Evolutionary conservation across 2,888 invertebrate genomes (phyloP).

Genomic region (Hydrotaea cyrtoneurina): DNA sequence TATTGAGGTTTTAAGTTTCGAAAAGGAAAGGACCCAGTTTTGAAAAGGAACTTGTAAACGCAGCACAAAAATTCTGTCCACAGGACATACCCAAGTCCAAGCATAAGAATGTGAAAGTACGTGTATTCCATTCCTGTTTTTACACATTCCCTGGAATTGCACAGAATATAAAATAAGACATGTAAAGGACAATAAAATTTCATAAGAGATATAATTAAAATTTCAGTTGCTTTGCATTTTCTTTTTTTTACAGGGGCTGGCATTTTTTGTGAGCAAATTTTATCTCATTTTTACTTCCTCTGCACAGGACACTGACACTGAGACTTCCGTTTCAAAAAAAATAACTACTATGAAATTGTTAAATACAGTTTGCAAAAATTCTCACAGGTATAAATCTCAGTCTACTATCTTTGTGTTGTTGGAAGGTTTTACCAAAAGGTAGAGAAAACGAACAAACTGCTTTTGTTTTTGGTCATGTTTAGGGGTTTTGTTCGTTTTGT

Average conservation of each 20-base stretch:
- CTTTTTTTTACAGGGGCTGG: not conserved
- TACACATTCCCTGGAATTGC: not conserved
- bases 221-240: not conserved
- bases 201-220: slow-evolving; percentile 28
- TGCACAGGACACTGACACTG: not conserved
- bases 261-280: not conserved
- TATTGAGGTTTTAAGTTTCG: slow-evolving; percentile 25
- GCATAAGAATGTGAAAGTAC: too few species aligned
- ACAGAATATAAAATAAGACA: not conserved
- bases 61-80: not conserved
- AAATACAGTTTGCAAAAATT: slow-evolving; percentile 3
- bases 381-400: not conserved
- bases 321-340: not conserved
- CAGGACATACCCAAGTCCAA: too few species aligned
- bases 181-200: slow-evolving; percentile 2
- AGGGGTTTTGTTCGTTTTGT: not conserved
- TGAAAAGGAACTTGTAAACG: not conserved
- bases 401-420: not conserved
- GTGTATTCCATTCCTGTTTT: not conserved
- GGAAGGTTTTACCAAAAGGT: too few species aligned
- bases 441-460: not conserved
- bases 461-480: slow-evolving; percentile 25
- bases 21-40: not conserved
- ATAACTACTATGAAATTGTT: not conserved
- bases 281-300: not conserved